A percentile compares a stretch with the other conserved stretches of the same genome.
Conservation (phyloP, 1,140 invertebrate species). For the Zaprionus inermis region DNA sequence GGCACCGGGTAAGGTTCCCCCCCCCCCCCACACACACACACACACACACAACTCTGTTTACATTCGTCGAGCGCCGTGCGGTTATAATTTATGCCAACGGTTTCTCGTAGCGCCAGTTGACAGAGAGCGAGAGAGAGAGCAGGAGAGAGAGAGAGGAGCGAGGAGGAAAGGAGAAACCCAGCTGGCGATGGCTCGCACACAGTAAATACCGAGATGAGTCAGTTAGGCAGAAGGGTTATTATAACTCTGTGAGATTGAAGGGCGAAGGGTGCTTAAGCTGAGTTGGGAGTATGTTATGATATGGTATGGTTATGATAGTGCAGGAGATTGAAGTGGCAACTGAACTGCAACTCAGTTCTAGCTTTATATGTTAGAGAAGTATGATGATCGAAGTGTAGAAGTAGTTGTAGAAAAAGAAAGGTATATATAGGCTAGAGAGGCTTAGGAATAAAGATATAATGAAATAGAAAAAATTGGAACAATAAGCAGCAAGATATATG, state of each 20-base stretch:
- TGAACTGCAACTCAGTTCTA: too few species aligned
- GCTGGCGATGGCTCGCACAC: slow-evolving; percentile 60
- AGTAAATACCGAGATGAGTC: slow-evolving; percentile 42
- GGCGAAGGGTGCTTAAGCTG: neutral
- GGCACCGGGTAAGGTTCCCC: slow-evolving; percentile 16
- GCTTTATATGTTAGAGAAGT: too few species aligned
- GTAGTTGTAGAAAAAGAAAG: too few species aligned
- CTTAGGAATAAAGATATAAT: too few species aligned
- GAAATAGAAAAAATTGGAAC: too few species aligned
- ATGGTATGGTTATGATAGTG: neutral
- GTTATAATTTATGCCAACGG: slow-evolving; percentile 70
- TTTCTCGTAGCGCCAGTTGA: slow-evolving; percentile 70
- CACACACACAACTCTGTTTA: slow-evolving; percentile 36
- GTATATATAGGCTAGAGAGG: too few species aligned
- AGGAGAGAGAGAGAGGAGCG: slow-evolving; percentile 26
- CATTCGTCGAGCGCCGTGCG: slow-evolving; percentile 53
- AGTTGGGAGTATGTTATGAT: neutral
- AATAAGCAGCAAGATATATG: too few species aligned
- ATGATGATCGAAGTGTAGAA: too few species aligned
- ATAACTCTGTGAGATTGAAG: neutral
- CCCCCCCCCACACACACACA: too few species aligned
- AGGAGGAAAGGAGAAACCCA: slow-evolving; percentile 35
- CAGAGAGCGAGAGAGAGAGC: slow-evolving; percentile 47
- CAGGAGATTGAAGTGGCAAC: too few species aligned
- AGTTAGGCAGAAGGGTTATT: slow-evolving; percentile 11